These are phyloP conservation scores for Paramacrobiotus metropolitanus DNA, from an alignment of 1,140 invertebrate species.

Conservation along the genomic window DNA sequence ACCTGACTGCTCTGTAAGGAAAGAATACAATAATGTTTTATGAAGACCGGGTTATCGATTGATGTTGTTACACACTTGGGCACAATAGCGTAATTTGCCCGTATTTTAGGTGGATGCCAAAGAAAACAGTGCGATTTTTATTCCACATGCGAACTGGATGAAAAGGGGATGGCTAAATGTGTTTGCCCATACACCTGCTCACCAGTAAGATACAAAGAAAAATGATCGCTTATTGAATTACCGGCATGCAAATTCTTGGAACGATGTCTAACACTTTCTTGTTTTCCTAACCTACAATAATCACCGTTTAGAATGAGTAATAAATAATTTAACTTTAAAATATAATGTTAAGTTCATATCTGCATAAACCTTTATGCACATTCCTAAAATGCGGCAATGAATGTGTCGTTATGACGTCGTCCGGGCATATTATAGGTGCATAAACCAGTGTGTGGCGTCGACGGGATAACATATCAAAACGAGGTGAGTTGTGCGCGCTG, in stretches of 20 bases:
- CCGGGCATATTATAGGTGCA: neutral
- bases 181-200: slow-evolving; percentile 50
- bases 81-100: neutral
- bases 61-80: neutral
- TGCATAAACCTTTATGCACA: too few species aligned
- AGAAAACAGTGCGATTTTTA: slow-evolving; percentile 63
- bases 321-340: too few species aligned
- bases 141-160: slow-evolving; percentile 50
- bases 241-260: neutral
- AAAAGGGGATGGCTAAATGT: slow-evolving; percentile 44
- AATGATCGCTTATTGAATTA: too few species aligned
- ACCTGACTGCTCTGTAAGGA: too few species aligned
- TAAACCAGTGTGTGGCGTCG: neutral
- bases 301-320: too few species aligned
- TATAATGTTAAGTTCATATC: too few species aligned
- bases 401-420: too few species aligned
- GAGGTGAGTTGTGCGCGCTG: neutral
- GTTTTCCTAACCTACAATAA: too few species aligned
- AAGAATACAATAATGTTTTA: neutral
- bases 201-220: slow-evolving; percentile 45
- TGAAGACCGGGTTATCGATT: neutral
- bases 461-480: neutral
- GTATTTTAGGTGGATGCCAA: slow-evolving; percentile 54
- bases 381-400: too few species aligned
- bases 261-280: neutral